Conservation (phyloP, 1,140 invertebrate genomes). For the Drosophila guanche region DNA sequence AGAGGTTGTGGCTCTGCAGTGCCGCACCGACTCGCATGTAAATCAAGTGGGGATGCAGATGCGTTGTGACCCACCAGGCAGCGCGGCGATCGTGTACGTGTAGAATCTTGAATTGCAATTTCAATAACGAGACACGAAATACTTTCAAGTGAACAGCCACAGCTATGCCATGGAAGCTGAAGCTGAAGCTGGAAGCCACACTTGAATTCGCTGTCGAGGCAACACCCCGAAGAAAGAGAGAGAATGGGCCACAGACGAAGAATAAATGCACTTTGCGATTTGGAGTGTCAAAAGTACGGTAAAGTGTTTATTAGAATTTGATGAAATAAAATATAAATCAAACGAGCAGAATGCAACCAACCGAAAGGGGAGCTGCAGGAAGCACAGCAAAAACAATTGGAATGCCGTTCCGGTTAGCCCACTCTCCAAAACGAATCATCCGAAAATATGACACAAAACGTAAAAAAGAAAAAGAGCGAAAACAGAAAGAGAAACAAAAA, state of each 20-base stretch:
- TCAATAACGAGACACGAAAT: slow-evolving; percentile 78
- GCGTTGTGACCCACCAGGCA: slow-evolving; percentile 20
- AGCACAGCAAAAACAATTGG: slow-evolving; percentile 32
- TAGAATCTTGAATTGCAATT: slow-evolving; percentile 80
- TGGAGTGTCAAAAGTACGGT: background rate
- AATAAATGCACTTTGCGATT: slow-evolving; percentile 9
- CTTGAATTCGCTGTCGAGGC: slow-evolving; percentile 47
- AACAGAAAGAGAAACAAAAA: slow-evolving; percentile 25
- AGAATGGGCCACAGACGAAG: slow-evolving; percentile 3
- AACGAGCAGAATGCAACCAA: slow-evolving; percentile 1
- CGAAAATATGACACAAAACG: slow-evolving; percentile 8
- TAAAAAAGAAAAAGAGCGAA: slow-evolving; percentile 4
- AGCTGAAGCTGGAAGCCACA: slow-evolving; percentile 41
- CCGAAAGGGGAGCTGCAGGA: slow-evolving; percentile 17
- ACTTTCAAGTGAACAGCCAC: slow-evolving; percentile 61
- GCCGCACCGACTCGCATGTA: slow-evolving; percentile 50
- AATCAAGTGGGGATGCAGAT: slow-evolving; percentile 58
- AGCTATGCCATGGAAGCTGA: slow-evolving; percentile 31
- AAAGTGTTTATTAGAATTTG: no score
- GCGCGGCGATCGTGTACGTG: slow-evolving; percentile 58
- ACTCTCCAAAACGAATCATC: background rate
- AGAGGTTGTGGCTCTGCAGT: background rate
- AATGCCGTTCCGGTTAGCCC: slow-evolving; percentile 48
- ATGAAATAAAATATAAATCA: background rate
- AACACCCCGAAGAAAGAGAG: slow-evolving; percentile 40